Percentiles rank a stretch among this genome's conserved stretches.
These are phyloP conservation scores for Oreonectes daqikongensis DNA, from an alignment of 2,797 vertebrate species.

Conservation along the genomic window DNA sequence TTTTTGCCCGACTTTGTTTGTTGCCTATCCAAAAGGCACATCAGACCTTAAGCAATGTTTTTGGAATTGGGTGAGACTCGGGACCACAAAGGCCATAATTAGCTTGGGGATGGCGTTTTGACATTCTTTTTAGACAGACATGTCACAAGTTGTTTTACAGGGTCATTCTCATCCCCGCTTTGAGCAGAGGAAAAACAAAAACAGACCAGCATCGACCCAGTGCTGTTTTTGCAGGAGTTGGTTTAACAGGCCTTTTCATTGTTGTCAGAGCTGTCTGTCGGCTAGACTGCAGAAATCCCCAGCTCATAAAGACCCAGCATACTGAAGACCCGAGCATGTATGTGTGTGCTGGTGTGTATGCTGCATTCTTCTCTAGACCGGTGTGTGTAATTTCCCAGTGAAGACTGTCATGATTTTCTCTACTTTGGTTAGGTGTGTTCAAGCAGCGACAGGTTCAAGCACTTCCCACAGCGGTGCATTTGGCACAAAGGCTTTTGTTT, in stretches of 20 bases:
- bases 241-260: constrained; percentile 73
- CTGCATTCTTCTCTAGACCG: constrained; percentile 47
- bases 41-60: neutral
- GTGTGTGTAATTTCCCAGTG: constrained; percentile 50
- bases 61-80: constrained; percentile 32
- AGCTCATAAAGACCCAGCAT: constrained; percentile 67
- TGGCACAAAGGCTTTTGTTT: neutral
- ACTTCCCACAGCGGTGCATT: constrained; percentile 14
- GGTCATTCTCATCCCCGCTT: constrained; percentile 65
- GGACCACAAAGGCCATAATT: constrained; percentile 53
- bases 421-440: constrained; percentile 53
- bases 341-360: constrained; percentile 32
- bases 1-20: neutral
- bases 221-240: constrained; percentile 65
- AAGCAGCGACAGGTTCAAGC: constrained; percentile 47
- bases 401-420: constrained; percentile 43
- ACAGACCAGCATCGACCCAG: constrained; percentile 15
- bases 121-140: constrained; percentile 64
- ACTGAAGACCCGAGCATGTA: constrained; percentile 46
- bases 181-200: constrained; percentile 39
- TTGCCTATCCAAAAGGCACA: neutral
- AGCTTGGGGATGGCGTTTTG: constrained; percentile 47
- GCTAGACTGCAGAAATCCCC: constrained; percentile 71
- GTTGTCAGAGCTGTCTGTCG: constrained; percentile 71
- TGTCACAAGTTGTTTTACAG: constrained; percentile 77